Percentiles rank a stretch among this genome's conserved stretches.
These are phyloP conservation scores for Drosophila navojoa DNA, from an alignment of 1,140 invertebrate genomes.

Conservation along the genomic window DNA sequence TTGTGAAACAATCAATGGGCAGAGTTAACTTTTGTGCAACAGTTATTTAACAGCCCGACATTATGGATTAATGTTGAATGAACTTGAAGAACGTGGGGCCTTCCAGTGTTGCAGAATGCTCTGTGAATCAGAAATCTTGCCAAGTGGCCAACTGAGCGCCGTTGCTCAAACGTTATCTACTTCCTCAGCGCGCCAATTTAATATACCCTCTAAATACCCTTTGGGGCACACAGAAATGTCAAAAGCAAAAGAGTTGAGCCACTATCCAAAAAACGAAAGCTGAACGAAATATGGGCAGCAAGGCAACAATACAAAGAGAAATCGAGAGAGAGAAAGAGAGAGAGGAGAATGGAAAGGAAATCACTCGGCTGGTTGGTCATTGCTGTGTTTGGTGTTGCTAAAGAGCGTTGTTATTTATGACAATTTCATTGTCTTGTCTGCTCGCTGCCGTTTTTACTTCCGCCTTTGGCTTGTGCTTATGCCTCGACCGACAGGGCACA, in stretches of 20 bases:
- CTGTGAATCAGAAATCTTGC: neutral
- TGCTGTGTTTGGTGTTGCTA: conserved; percentile 51
- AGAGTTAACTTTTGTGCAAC: too few relatives aligned
- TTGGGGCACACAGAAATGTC: conserved; percentile 64
- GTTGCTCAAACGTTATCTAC: conserved; percentile 15
- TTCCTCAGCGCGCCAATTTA: conserved; percentile 36
- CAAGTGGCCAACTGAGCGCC: conserved; percentile 2
- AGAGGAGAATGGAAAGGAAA: conserved; percentile 28
- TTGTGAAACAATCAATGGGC: too few relatives aligned
- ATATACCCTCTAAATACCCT: conserved; percentile 71
- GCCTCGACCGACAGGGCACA: conserved; percentile 36
- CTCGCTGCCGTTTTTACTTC: conserved; percentile 75
- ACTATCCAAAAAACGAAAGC: conserved; percentile 60
- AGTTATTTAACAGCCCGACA: neutral
- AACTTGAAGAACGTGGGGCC: neutral
- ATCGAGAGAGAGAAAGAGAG: too few relatives aligned
- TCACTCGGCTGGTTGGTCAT: conserved; percentile 64
- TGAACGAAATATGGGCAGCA: conserved; percentile 15
- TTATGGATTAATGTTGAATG: too few relatives aligned
- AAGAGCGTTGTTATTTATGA: conserved; percentile 77
- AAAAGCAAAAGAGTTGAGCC: conserved; percentile 71
- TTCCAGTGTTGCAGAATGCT: neutral
- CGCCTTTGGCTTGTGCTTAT: conserved; percentile 73
- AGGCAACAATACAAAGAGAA: neutral
- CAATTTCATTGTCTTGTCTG: conserved; percentile 81